Evolutionary conservation across 2,888 invertebrate genomes (phyloP).

Genomic region (Erebia epiphron): DNA sequence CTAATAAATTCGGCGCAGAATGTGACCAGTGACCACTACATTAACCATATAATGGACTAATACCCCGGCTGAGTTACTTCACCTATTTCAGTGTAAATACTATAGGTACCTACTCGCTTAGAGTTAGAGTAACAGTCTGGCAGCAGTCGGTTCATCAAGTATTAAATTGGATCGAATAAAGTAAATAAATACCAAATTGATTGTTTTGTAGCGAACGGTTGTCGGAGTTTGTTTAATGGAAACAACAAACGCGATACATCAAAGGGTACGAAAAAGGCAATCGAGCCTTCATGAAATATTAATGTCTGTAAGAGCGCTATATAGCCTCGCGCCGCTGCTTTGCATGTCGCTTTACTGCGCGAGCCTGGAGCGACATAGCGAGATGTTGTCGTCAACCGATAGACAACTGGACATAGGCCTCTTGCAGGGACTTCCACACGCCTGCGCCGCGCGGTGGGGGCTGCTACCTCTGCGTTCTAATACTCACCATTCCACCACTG

Average conservation of each 20-base stretch:
- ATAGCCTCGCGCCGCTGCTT: neutral
- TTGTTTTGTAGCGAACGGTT: slow-evolving; percentile 3
- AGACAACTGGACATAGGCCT: too few species aligned
- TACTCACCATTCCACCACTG: too few species aligned
- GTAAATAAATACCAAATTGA: slow-evolving; percentile 7
- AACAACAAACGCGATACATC: slow-evolving; percentile 29
- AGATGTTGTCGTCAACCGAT: neutral
- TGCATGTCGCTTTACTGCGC: neutral
- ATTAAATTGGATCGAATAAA: neutral
- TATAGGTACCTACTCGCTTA: too few species aligned
- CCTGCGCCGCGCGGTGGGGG: too few species aligned
- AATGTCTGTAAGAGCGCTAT: slow-evolving; percentile 18
- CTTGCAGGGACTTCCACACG: too few species aligned
- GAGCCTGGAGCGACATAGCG: neutral
- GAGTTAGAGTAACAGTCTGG: too few species aligned
- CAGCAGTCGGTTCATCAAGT: neutral
- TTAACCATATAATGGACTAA: too few species aligned
- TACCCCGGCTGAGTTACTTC: too few species aligned
- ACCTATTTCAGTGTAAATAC: too few species aligned
- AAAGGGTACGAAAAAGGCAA: slow-evolving; percentile 34
- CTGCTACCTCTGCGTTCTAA: too few species aligned
- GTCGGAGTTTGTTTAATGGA: neutral
- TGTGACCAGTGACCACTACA: too few species aligned
- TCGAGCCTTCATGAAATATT: slow-evolving; percentile 36
- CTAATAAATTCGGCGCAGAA: too few species aligned